phyloP scores from a whole-genome alignment of 2,888 invertebrate species.

The Atrina japonica region DNA sequence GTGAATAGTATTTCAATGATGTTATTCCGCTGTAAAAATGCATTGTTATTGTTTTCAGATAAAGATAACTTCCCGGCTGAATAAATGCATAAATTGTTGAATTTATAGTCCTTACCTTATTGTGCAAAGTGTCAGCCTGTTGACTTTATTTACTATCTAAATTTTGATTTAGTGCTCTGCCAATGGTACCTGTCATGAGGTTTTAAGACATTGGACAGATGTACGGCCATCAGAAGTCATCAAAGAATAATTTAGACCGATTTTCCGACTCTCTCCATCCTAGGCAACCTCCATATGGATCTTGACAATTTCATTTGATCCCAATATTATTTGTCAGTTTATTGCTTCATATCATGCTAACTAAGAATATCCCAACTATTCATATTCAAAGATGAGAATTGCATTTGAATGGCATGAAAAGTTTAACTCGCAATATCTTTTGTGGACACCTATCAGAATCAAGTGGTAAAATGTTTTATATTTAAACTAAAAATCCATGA shows the following conservation, averaged over 20 bases:
- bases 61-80: constrained; percentile 30
- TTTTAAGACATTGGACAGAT: constrained; percentile 52
- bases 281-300: constrained; percentile 51
- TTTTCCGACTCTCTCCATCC: constrained; percentile 40
- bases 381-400: constrained; percentile 23
- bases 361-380: constrained; percentile 27
- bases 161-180: constrained; percentile 39
- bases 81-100: constrained; percentile 41
- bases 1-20: constrained; percentile 31
- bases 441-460: constrained; percentile 13
- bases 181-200: constrained; percentile 26
- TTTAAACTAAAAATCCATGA: constrained; percentile 27
- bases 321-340: constrained; percentile 53
- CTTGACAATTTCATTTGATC: constrained; percentile 61
- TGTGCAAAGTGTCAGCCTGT: constrained; percentile 32
- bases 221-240: constrained; percentile 52
- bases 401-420: constrained; percentile 5
- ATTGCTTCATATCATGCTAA: constrained; percentile 45
- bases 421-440: constrained; percentile 13
- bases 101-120: constrained; percentile 25
- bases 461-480: constrained; percentile 11
- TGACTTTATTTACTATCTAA: constrained; percentile 41
- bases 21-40: constrained; percentile 22
- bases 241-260: constrained; percentile 57
- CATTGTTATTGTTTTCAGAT: constrained; percentile 36